Evolutionary conservation across 2,797 vertebrate species (phyloP), one percentile per base, ranked within the genome.

Genomic region (Pampus argenteus): DNA sequence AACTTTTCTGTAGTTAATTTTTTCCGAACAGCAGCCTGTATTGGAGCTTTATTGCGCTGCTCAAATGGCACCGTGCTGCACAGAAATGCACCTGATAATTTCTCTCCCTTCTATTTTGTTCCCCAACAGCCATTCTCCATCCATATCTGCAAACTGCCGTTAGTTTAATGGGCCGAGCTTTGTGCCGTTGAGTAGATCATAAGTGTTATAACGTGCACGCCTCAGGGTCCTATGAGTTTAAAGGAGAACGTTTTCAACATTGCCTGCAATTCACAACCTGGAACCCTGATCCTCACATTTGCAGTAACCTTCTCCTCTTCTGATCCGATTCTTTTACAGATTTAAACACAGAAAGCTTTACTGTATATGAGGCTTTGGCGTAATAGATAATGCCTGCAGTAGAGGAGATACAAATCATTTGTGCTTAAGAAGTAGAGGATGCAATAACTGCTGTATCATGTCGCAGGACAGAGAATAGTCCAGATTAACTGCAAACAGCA

Each of bases 111-210:
- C 48, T 60, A 62, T 74, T 79, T 65, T 59, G 62, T 47, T 74
- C 65, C 68, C 51, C 59, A 62, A 67, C 76, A 81, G 80, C 73
- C 74, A 20, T 80, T 76, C 79, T 79, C 84, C 55, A 63, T 78
- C 79, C 74, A 80, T 73, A 82, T 86, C 85, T 51, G 76, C 83
- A 85, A 81, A 81, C 73, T 49, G 81, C 85, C 66, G 28, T 86
- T 87, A 86, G 83, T 86, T 88, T 91, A 90, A 92, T 89, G 86
- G 88, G 85, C 87, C 78, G 51, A 76, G 81, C 67, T 83, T 73
- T 76, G 78, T 70, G 77, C 81, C 14, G 9, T 54, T 71, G 86
- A 88, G 84, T 78, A 66, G 72, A 90, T 83, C 82, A 67, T 83
- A 84, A 89, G 87, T 80, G 82, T 88, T 92, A 82, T 71, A 86